These are phyloP conservation scores for Scyliorhinus canicula DNA, from an alignment of 2,797 vertebrate genomes.

Conservation along the genomic window DNA sequence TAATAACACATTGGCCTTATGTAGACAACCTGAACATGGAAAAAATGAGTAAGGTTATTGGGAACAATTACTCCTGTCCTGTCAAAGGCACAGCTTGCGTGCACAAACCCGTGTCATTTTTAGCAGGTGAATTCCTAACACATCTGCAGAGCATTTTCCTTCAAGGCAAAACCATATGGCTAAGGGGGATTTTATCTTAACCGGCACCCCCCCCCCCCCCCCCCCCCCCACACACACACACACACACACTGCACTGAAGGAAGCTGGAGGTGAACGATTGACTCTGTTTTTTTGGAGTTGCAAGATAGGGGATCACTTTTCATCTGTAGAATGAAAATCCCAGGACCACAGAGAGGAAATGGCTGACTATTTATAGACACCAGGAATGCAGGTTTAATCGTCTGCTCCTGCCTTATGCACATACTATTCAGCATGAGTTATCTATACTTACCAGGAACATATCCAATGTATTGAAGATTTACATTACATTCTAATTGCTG, in stretches of 20 bases:
- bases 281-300: conserved; percentile 48
- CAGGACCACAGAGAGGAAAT: conserved; percentile 78
- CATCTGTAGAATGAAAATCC: conserved; percentile 80
- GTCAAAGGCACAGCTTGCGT: conserved; percentile 40
- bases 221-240: too few species aligned
- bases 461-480: background rate
- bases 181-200: conserved; percentile 46
- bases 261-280: conserved; percentile 48
- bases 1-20: conserved; percentile 15
- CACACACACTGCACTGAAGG: too few species aligned
- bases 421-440: background rate
- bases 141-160: conserved; percentile 50
- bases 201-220: conserved; percentile 38
- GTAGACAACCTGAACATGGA: conserved; percentile 31
- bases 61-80: background rate
- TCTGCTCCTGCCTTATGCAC: background rate
- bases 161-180: conserved; percentile 41
- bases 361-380: conserved; percentile 81
- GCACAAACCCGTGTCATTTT: background rate
- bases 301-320: conserved; percentile 57
- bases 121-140: conserved; percentile 63
- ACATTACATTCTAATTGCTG: background rate
- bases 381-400: conserved; percentile 65
- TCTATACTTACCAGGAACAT: background rate
- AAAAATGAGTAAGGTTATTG: conserved; percentile 21